These are phyloP conservation scores for Vireo griseus DNA, from an alignment of 2,797 vertebrate species.

Conservation along the genomic window DNA sequence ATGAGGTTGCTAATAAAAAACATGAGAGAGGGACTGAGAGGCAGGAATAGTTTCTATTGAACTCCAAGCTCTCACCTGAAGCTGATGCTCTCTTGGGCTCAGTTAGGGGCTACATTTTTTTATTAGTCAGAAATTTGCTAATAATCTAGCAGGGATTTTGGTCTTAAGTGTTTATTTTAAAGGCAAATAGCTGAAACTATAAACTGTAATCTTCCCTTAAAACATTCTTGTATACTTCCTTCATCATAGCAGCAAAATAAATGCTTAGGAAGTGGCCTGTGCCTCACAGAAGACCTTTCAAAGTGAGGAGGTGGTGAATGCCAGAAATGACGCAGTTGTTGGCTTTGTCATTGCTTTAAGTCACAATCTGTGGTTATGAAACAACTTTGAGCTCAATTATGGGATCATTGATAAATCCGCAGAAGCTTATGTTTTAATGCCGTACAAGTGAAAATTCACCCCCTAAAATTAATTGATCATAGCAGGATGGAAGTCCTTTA, in stretches of 20 bases:
- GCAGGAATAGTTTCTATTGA: not conserved
- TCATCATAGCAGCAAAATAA: not conserved
- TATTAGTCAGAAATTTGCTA: not conserved
- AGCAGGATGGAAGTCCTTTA: not conserved
- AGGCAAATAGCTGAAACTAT: not conserved
- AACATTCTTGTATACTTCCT: not conserved
- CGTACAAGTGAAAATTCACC: not conserved
- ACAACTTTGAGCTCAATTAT: not conserved
- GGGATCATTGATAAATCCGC: not conserved
- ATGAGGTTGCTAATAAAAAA: not conserved
- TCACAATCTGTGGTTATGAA: not conserved
- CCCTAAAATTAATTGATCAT: not conserved
- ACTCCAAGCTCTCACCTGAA: not conserved
- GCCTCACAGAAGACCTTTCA: not conserved
- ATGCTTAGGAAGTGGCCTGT: not conserved
- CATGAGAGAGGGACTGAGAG: not conserved
- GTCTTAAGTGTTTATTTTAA: not conserved
- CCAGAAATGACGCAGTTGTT: not conserved
- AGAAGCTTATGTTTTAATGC: not conserved
- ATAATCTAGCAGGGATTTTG: not conserved
- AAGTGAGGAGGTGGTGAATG: not conserved
- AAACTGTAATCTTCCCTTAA: not conserved
- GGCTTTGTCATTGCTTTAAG: not conserved
- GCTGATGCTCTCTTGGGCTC: not conserved
- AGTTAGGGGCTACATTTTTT: not conserved